These are phyloP conservation scores for Tipula vernalis DNA, from an alignment of 2,888 invertebrate species.

Conservation along the genomic window DNA sequence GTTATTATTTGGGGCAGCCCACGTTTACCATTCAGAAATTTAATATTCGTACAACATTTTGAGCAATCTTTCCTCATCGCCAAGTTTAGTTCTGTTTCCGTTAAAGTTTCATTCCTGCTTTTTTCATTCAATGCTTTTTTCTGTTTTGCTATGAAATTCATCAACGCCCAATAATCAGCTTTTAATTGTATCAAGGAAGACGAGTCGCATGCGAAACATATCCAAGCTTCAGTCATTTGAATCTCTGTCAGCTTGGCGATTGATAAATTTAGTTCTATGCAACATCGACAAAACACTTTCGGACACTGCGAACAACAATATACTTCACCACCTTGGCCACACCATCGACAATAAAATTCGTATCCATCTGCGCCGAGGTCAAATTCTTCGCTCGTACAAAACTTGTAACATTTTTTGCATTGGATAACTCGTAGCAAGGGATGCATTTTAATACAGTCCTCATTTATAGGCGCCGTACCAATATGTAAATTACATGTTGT, in stretches of 20 bases:
- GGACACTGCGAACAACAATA: constrained; percentile 67
- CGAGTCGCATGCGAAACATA: constrained; percentile 62
- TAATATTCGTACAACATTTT: constrained; percentile 25
- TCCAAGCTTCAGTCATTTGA: constrained; percentile 66
- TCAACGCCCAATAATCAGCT: constrained; percentile 58
- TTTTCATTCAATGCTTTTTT: no score
- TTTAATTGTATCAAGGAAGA: constrained; percentile 50
- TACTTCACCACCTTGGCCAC: constrained; percentile 67
- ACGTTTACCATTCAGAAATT: neutral
- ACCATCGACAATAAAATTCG: constrained; percentile 72
- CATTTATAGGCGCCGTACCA: constrained; percentile 53
- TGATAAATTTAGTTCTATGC: constrained; percentile 60
- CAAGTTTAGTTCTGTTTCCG: constrained; percentile 23
- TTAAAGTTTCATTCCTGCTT: neutral
- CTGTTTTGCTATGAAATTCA: constrained; percentile 51
- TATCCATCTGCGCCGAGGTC: constrained; percentile 74
- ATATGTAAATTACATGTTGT: constrained; percentile 63
- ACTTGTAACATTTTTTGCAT: constrained; percentile 59
- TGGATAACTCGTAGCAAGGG: constrained; percentile 59
- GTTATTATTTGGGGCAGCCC: neutral
- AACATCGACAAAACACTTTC: constrained; percentile 65
- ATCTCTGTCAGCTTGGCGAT: constrained; percentile 51
- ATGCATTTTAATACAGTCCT: constrained; percentile 53
- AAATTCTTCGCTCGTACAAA: constrained; percentile 70
- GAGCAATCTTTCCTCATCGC: constrained; percentile 26